Percentiles rank a stretch among this genome's conserved stretches.
Evolutionary conservation across 1,140 invertebrate species (phyloP).

Genomic region (Aphaenogaster rudis): DNA sequence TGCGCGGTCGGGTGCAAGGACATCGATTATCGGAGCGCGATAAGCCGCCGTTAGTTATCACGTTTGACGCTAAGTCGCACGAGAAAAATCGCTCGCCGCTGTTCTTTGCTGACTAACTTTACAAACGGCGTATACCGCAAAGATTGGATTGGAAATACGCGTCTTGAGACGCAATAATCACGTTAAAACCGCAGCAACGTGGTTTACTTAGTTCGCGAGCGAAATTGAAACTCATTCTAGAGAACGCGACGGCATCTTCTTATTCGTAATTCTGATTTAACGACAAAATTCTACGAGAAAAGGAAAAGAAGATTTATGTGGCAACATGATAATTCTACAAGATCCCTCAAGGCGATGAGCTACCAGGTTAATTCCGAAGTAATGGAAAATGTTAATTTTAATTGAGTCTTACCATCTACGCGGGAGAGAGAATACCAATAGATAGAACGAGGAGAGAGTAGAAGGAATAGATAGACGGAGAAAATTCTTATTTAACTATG

Average conservation of each 20-base stretch:
- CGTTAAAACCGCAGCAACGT: neutral
- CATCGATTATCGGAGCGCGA: constrained; percentile 55
- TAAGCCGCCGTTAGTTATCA: constrained; percentile 24
- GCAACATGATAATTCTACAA: constrained; percentile 14
- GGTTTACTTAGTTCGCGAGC: neutral
- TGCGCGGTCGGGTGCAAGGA: neutral
- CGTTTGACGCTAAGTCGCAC: constrained; percentile 18
- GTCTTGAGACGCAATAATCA: neutral
- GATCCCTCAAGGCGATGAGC: constrained; percentile 30
- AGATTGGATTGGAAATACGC: neutral
- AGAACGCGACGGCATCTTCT: neutral
- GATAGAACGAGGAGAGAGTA: constrained; percentile 19
- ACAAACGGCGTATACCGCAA: neutral
- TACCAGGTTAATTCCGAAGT: constrained; percentile 45
- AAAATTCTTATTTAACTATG: constrained; percentile 68
- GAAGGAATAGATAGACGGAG: constrained; percentile 23
- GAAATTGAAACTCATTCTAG: neutral
- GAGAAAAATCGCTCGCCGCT: neutral
- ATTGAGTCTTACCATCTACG: constrained; percentile 49
- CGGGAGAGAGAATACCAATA: constrained; percentile 23
- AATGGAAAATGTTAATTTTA: constrained; percentile 60
- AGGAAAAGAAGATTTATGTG: constrained; percentile 14
- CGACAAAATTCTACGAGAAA: constrained; percentile 1
- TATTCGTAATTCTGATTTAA: neutral
- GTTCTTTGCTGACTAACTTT: constrained; percentile 8